These are phyloP conservation scores for Halcyon leucocephala DNA, from an alignment of 2,797 vertebrate genomes.

Conservation along the genomic window DNA sequence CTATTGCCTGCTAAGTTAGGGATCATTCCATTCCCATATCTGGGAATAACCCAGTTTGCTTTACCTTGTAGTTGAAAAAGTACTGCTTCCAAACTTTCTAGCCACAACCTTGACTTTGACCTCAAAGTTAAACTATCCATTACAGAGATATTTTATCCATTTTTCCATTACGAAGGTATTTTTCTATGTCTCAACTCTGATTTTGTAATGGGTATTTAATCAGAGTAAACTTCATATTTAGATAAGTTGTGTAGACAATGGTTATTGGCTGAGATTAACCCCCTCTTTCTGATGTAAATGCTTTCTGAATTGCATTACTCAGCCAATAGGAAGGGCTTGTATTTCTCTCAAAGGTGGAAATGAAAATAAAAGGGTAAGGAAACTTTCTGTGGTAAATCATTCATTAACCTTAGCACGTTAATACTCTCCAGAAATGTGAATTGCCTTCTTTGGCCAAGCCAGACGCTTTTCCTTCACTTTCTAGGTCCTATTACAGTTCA, in stretches of 20 bases:
- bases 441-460: background rate
- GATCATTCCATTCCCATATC: background rate
- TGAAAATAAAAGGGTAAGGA: background rate
- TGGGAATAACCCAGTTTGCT: background rate
- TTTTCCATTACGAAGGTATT: background rate
- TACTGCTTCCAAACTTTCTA: background rate
- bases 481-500: background rate
- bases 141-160: background rate
- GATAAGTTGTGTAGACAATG: background rate
- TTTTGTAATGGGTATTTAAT: background rate
- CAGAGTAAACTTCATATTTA: background rate
- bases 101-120: background rate
- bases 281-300: background rate
- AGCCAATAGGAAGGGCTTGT: background rate
- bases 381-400: background rate
- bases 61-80: background rate
- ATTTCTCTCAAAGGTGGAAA: background rate
- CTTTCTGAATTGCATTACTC: background rate
- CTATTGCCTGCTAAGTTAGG: background rate
- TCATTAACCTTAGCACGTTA: background rate
- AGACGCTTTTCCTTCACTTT: background rate
- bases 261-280: background rate
- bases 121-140: background rate
- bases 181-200: background rate
- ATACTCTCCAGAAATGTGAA: background rate